phyloP scores from a whole-genome alignment of 2,888 invertebrate species.

The Leucozona laternaria region DNA sequence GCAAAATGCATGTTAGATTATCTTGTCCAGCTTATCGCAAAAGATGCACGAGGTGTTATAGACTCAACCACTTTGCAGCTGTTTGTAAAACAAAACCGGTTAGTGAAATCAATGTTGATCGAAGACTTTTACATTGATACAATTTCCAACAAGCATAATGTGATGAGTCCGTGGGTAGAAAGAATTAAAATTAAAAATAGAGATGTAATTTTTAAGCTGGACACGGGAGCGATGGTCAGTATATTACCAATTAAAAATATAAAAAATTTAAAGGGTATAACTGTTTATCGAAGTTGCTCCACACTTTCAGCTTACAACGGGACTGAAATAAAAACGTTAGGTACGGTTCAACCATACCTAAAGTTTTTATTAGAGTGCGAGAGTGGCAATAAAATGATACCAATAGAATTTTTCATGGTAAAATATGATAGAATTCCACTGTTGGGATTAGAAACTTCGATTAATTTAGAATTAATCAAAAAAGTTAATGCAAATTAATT shows the following conservation, averaged over 20 bases:
- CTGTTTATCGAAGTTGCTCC: neutral
- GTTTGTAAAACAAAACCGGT: conserved; percentile 24
- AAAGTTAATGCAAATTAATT: neutral
- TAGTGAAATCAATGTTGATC: conserved; percentile 16
- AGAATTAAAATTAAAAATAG: conserved; percentile 10
- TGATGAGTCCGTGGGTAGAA: neutral
- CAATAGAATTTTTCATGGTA: neutral
- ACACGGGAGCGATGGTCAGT: conserved; percentile 17
- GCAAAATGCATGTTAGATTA: neutral
- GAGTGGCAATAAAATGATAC: neutral
- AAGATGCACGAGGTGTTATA: conserved; percentile 10
- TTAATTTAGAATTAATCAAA: neutral
- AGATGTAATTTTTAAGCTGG: conserved; percentile 4
- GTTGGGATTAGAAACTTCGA: neutral
- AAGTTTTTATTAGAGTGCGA: neutral
- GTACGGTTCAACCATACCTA: no score
- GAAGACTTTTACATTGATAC: conserved; percentile 1
- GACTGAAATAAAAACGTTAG: conserved; percentile 2
- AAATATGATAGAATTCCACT: conserved; percentile 1
- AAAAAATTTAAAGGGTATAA: neutral
- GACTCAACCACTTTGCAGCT: conserved; percentile 7
- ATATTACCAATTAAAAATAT: neutral
- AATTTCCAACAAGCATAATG: neutral
- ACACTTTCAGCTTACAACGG: conserved; percentile 8
- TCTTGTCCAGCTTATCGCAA: conserved; percentile 1